Evolutionary conservation across 2,113 vertebrate genomes (phyloP).

Genomic region (Erpornis zantholeuca): DNA sequence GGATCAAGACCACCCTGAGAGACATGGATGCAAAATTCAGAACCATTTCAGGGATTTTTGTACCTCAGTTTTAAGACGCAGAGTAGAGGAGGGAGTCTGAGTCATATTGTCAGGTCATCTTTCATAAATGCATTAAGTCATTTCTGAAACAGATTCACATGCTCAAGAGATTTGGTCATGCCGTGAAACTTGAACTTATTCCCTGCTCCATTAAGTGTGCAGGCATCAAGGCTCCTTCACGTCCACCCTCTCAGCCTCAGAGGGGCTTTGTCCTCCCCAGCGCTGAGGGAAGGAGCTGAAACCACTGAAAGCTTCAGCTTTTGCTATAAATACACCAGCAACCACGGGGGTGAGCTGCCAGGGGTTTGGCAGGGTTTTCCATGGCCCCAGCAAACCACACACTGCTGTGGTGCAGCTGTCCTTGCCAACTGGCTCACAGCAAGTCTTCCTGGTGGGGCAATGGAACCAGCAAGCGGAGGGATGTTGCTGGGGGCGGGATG

Average conservation of each 20-base stretch:
- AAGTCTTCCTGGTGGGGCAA: neutral
- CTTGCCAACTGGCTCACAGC: accelerated
- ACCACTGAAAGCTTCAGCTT: neutral
- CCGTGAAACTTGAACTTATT: neutral
- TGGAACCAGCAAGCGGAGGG: neutral
- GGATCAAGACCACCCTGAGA: neutral
- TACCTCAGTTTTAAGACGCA: neutral
- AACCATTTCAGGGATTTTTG: neutral
- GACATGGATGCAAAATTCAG: neutral
- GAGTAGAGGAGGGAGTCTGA: accelerated
- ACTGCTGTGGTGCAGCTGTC: neutral
- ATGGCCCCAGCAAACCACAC: neutral
- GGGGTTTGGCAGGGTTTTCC: neutral
- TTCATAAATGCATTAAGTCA: neutral
- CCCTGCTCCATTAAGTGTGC: neutral
- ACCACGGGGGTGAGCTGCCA: neutral
- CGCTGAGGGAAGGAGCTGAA: neutral
- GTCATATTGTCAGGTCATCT: neutral
- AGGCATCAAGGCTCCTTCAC: neutral
- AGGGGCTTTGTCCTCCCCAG: neutral
- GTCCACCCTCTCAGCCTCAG: neutral
- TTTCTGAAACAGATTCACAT: neutral
- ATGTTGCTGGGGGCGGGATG: neutral
- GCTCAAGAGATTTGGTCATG: neutral
- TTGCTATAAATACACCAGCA: neutral